Evolutionary conservation across 2,113 vertebrate genomes (phyloP).

Genomic region (Dinomys branickii): DNA sequence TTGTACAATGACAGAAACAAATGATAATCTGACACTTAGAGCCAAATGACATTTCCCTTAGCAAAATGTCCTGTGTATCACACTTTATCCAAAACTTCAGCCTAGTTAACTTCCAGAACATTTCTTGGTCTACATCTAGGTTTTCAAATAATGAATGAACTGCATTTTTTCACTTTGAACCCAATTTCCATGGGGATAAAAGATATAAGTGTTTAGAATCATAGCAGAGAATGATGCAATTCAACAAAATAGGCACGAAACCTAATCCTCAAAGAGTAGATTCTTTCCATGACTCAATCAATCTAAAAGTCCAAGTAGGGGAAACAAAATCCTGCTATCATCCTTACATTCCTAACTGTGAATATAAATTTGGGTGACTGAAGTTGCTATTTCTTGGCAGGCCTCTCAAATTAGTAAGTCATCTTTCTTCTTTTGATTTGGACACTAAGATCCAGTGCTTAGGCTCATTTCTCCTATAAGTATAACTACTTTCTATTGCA

Average conservation of each 20-base stretch:
- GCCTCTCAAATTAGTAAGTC: not conserved
- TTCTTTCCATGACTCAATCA: not conserved
- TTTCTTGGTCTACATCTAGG: not conserved
- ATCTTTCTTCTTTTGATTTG: not conserved
- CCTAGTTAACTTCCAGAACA: not conserved
- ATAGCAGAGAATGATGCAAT: not conserved
- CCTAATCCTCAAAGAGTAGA: not conserved
- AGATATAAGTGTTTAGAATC: not conserved
- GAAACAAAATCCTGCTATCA: not conserved
- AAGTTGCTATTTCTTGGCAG: not conserved
- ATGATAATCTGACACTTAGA: not conserved
- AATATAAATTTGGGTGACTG: not conserved
- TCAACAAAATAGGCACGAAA: no score
- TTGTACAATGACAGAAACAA: not conserved
- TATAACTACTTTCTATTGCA: not conserved
- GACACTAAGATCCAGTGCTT: not conserved
- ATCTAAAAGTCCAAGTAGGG: no score
- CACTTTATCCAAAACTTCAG: not conserved
- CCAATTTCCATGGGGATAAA: not conserved
- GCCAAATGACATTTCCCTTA: not conserved
- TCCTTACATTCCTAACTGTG: not conserved
- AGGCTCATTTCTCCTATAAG: not conserved
- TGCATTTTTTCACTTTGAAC: not conserved
- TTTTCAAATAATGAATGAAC: not conserved
- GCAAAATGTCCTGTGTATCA: not conserved